phyloP scores from a whole-genome alignment of 2,797 vertebrate genomes.

The Gila robusta region DNA sequence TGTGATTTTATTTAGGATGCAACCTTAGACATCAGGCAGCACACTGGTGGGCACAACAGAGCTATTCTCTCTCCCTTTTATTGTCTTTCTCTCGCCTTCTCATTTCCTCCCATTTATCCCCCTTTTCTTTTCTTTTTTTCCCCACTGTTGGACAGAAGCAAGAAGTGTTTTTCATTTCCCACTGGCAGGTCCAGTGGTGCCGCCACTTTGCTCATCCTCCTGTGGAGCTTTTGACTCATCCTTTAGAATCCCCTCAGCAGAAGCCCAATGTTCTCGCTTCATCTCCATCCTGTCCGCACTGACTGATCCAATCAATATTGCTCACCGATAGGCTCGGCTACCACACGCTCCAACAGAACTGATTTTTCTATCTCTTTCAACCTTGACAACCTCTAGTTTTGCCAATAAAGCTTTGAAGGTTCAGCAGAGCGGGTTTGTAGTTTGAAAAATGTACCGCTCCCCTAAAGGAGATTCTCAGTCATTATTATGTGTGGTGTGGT shows the following conservation, averaged over 20 bases:
- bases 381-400: constrained; percentile 38
- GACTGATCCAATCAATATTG: constrained; percentile 64
- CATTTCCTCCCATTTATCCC: neutral
- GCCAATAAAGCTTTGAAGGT: constrained; percentile 6
- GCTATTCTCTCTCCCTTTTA: neutral
- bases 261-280: constrained; percentile 60
- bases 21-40: neutral
- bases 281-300: constrained; percentile 55
- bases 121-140: neutral
- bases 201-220: constrained; percentile 52
- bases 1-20: neutral
- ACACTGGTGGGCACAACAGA: neutral
- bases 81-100: neutral
- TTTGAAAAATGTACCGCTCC: constrained; percentile 35
- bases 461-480: neutral
- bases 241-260: constrained; percentile 53
- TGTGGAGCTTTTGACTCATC: constrained; percentile 55
- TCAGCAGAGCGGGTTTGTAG: constrained; percentile 16
- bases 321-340: constrained; percentile 42
- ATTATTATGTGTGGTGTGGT: neutral
- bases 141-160: constrained; percentile 36
- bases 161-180: constrained; percentile 50
- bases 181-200: constrained; percentile 14
- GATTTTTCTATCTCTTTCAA: constrained; percentile 44
- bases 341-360: constrained; percentile 39